These are phyloP conservation scores for Lamellibrachia luymesi DNA, from an alignment of 1,140 invertebrate genomes.

Conservation along the genomic window DNA sequence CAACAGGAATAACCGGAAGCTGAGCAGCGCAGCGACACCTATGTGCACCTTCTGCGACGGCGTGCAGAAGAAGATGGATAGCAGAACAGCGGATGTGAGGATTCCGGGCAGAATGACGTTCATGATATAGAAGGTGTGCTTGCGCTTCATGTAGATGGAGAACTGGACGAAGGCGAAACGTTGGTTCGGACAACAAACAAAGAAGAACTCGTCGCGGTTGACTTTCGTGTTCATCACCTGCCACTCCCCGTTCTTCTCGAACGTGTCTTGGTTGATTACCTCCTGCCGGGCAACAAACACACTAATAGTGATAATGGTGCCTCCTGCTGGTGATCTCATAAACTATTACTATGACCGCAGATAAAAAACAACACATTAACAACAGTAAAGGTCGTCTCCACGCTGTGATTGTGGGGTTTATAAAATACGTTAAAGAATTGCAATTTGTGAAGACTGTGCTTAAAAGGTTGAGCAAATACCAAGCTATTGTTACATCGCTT, in stretches of 20 bases:
- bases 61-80: slow-evolving; percentile 29
- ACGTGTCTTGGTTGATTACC: slow-evolving; percentile 21
- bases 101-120: slow-evolving; percentile 32
- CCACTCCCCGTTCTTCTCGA: slow-evolving; percentile 26
- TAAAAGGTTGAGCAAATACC: too few species aligned
- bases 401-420: not conserved
- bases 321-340: not conserved
- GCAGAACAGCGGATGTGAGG: slow-evolving; percentile 27
- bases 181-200: slow-evolving; percentile 23
- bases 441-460: too few species aligned
- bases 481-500: too few species aligned
- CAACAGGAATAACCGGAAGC: slow-evolving; percentile 28
- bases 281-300: not conserved
- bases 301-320: not conserved
- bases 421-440: not conserved
- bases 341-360: too few species aligned
- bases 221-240: slow-evolving; percentile 15
- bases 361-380: too few species aligned
- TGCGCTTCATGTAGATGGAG: slow-evolving; percentile 19
- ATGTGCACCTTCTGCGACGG: slow-evolving; percentile 29
- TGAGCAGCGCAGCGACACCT: slow-evolving; percentile 28
- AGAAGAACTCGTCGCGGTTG: slow-evolving; percentile 25
- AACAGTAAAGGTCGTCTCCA: too few species aligned
- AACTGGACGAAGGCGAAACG: slow-evolving; percentile 27
- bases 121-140: slow-evolving; percentile 31